Base-by-base conservation (phyloP, 2,888 invertebrate genomes). In the Trichacis sp. region DNA sequence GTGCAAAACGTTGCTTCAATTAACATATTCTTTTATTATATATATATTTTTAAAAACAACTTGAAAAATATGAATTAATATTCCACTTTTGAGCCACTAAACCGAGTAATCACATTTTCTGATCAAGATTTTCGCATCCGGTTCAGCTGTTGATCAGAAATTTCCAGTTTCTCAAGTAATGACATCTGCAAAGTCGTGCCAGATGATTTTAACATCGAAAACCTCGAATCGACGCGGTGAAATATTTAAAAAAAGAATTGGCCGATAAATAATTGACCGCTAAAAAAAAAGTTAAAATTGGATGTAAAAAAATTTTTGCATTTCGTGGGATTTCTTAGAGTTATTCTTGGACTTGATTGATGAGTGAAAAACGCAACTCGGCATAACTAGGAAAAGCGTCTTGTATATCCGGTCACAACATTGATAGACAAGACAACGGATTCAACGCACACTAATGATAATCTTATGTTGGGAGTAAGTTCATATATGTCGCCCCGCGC, bases 381-480 rank as follows among this genome's bases (percentile, higher is more conserved):
- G 4, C 24, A 8, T 24, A 3, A 24, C 24, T 5, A 8, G 24
- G 24, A 24, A 24, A 17, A 19, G 49, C 33, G 54, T 64, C 57
- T 53, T 53, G 47, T 56, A 56, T 61, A 53, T 61, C 20, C 55
- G 53, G 64, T 56, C 47, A 54, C 47, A 51, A 55, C 52, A 55
- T 58, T 54, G 54, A 46, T 46, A 38, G 53, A 63, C 57, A 52
- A 61, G 38, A 56, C 50, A 53, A 60, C 58, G 40, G 47, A 66
- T 56, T 66, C 4, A 15, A 58, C 30, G 40, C 52, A 66, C 58
- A 55, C 55, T 54, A 48, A 63, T 59, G 59, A 67, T 51, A 61
- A 66, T 69, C 56, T 56, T 63, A 59, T 64, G 54, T 54, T 58
- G 58, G 61, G 53, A 55, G 56, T 51, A 51, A 61, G 63, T 58